Conservation (phyloP, 2,797 vertebrate species). For the Cynopterus sphinx region DNA sequence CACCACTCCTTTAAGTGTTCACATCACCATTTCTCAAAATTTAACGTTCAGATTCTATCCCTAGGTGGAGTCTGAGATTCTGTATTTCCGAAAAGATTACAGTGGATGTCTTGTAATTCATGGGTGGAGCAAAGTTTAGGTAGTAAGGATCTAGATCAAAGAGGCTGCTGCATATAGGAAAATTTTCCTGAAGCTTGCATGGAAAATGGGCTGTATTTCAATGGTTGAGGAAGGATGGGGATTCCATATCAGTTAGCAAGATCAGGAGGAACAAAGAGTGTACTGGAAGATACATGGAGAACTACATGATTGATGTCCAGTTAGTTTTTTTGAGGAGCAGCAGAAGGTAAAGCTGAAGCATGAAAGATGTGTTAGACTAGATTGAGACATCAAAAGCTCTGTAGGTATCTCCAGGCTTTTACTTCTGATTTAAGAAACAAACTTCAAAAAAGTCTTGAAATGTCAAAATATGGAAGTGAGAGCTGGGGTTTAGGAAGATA, state of each 20-base stretch:
- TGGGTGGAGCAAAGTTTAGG: neutral
- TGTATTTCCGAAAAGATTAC: neutral
- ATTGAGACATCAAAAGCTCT: neutral
- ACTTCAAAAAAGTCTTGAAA: neutral
- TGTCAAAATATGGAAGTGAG: neutral
- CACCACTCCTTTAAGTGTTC: neutral
- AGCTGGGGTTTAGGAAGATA: neutral
- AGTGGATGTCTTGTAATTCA: neutral
- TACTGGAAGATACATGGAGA: neutral
- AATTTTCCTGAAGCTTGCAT: neutral
- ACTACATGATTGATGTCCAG: fast-evolving
- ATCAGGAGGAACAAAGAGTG: neutral
- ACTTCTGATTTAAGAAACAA: neutral
- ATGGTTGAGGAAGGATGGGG: neutral
- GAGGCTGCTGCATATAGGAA: neutral
- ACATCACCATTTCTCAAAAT: neutral
- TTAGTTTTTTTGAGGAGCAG: neutral
- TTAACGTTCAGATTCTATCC: neutral
- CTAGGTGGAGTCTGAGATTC: neutral
- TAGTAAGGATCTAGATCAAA: neutral
- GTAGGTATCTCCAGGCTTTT: neutral
- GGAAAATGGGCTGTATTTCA: neutral
- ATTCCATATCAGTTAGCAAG: neutral
- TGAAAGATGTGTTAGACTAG: neutral
- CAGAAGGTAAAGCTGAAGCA: neutral